Base-by-base conservation (phyloP, 53 echinoderm and acorn worm species). In the Arbacia lixula region DNA sequence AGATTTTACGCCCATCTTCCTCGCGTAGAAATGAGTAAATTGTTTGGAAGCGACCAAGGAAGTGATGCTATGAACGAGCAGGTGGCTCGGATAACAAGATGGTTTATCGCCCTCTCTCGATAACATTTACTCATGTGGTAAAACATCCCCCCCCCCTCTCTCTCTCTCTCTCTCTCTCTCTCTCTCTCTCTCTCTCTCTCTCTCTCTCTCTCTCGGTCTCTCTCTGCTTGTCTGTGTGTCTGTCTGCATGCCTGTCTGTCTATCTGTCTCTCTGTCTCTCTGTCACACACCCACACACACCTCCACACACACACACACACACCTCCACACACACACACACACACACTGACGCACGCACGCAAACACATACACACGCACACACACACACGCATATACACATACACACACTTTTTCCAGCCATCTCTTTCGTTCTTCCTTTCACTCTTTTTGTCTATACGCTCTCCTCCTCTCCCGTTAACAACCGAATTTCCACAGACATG, bases 131-230 rank as follows among this genome's bases (percentile, higher is more conserved):
- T n/a, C n/a, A n/a, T n/a, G n/a, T n/a, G n/a, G n/a, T n/a, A n/a
- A n/a, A n/a, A 20, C 58, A 16, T 20, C 5, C 21, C 58, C 21
- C n/a, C 58, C 52, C 34, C 19, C 0, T 52, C 53, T 32, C 53
- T 28, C 3, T 73, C 12, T 4, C 20, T 28, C 29, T 25, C 12
- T 30, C 30, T 27, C 31, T 50, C 50, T 3, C 72, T 12, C 11
- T 8, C 64, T 64, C 64, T 32, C 27, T 28, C 27, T 64, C 32
- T 28, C 40, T 68, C 50, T 71, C 11, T 71, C 71, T 71, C 5
- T 43, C 71, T 71, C 71, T 43, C 49, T 49, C 50, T 71, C 49
- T 46, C 71, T 26, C 29, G 6, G 41, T 9, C 29, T 22, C 69
- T 19, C 0, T 26, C 28, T 71, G 14, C 2, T 6, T 30, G 29